These are phyloP conservation scores for Alectura lathami DNA, from an alignment of 2,113 vertebrate species.

Conservation along the genomic window DNA sequence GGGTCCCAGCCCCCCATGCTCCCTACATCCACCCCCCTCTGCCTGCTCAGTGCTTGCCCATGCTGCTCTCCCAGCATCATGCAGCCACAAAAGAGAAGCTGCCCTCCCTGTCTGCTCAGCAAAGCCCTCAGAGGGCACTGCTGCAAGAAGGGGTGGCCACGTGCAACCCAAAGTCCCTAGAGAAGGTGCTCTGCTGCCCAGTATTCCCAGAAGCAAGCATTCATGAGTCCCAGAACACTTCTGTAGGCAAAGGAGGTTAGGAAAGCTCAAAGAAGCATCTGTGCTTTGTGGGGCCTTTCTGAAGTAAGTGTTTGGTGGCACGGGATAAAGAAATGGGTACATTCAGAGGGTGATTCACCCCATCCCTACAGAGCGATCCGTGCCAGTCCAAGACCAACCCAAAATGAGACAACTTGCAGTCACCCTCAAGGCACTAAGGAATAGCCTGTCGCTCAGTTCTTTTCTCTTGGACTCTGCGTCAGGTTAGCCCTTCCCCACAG, in stretches of 20 bases:
- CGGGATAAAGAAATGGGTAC: neutral
- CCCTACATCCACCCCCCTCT: constrained; percentile 50
- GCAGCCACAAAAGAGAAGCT: neutral
- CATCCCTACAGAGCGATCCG: neutral
- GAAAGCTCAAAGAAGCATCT: neutral
- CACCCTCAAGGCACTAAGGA: neutral
- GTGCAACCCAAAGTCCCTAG: neutral
- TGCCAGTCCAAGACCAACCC: neutral
- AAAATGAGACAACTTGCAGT: rapidly evolving
- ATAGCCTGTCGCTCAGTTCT: neutral
- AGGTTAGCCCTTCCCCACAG: neutral
- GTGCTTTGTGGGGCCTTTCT: neutral
- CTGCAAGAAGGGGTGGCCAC: neutral
- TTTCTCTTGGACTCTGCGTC: neutral
- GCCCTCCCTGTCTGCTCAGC: neutral
- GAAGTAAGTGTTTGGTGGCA: neutral
- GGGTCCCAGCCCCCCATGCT: constrained; percentile 27
- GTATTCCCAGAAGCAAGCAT: neutral
- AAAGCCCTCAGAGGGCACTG: neutral
- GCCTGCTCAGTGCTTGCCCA: neutral
- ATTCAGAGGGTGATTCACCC: neutral
- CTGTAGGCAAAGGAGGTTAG: neutral
- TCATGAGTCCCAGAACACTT: neutral
- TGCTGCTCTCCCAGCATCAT: neutral
- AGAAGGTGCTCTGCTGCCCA: neutral